A percentile compares a stretch with the other conserved stretches of the same genome.
Evolutionary conservation across 2,888 invertebrate genomes (phyloP).

Genomic region (Orthosia incerta): DNA sequence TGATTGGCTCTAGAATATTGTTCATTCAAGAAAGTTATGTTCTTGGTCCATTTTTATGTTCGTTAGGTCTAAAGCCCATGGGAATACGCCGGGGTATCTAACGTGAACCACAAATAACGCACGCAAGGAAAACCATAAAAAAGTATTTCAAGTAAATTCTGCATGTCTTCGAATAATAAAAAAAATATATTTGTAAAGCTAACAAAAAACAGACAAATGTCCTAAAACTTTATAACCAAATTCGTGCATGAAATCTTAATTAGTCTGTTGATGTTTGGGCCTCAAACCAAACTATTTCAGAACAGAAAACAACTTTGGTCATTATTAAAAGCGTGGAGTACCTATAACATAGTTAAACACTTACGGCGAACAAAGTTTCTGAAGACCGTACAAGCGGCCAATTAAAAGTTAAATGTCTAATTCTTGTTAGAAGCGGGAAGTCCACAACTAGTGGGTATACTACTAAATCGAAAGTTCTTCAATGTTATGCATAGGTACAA

Average conservation of each 20-base stretch:
- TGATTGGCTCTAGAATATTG: not conserved
- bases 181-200: too few relatives aligned
- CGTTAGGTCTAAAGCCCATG: too few relatives aligned
- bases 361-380: constrained; percentile 86
- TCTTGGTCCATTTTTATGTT: not conserved
- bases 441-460: constrained; percentile 82
- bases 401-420: constrained; percentile 91
- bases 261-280: constrained; percentile 44
- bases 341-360: constrained; percentile 88
- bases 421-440: constrained; percentile 89
- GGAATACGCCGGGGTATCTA: not conserved
- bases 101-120: not conserved
- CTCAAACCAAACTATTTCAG: constrained; percentile 56
- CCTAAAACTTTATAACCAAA: constrained; percentile 17
- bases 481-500: constrained; percentile 75
- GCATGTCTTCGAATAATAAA: too few relatives aligned
- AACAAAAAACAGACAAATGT: too few relatives aligned
- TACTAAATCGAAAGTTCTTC: constrained; percentile 84
- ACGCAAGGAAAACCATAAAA: not conserved
- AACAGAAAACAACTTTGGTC: constrained; percentile 70
- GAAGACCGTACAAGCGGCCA: constrained; percentile 90
- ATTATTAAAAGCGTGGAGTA: constrained; percentile 77
- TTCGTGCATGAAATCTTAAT: constrained; percentile 25
- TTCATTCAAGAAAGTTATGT: not conserved
- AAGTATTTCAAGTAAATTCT: too few relatives aligned